phyloP scores from a whole-genome alignment of 2,888 invertebrate genomes.

The Arrhopalites spinosus region DNA sequence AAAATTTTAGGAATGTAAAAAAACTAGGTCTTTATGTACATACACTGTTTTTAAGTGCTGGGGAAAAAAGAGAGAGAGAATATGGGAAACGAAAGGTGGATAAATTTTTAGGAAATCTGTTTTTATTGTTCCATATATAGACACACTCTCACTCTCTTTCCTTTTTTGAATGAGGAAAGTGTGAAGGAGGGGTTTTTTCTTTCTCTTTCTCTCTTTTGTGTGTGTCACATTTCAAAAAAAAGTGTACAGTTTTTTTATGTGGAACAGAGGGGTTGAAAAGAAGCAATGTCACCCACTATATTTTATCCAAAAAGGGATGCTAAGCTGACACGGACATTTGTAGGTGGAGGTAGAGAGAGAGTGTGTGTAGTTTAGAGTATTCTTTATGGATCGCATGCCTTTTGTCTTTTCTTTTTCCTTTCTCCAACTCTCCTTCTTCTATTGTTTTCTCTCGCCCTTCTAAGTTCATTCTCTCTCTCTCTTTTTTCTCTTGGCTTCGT shows the following conservation, averaged over 20 bases:
- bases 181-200: no score
- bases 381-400: constrained; percentile 1
- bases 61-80: neutral
- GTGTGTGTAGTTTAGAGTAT: neutral
- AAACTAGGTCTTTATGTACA: neutral
- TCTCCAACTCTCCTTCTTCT: neutral
- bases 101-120: no score
- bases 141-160: no score
- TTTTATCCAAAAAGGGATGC: neutral
- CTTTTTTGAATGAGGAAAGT: no score
- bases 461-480: neutral
- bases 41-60: neutral
- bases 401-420: neutral
- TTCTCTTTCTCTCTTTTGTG: no score
- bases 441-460: neutral
- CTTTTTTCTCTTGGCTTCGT: neutral
- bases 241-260: neutral
- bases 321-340: constrained; percentile 7
- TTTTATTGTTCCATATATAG: no score
- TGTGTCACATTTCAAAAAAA: constrained; percentile 1
- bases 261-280: neutral
- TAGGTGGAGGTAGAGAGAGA: neutral
- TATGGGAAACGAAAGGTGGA: no score
- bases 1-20: neutral
- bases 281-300: neutral